Evolutionary conservation across 2,113 vertebrate species (phyloP).

Genomic region (Copsychus sechellarum): DNA sequence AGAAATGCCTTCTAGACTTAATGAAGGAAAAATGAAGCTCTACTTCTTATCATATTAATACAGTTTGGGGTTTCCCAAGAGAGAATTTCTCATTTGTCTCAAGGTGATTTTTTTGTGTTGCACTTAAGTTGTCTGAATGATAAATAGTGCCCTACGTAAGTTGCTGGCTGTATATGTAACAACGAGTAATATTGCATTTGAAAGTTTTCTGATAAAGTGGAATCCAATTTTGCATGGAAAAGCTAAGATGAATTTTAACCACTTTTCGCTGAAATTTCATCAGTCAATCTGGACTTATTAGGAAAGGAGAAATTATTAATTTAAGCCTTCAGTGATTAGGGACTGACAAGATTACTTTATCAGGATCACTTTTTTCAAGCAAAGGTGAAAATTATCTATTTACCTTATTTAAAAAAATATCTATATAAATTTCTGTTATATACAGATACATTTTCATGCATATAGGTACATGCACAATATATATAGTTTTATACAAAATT

Average conservation of each 20-base stretch:
- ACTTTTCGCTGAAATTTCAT: slow-evolving; percentile 56
- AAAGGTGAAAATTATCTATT: neutral
- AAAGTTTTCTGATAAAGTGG: slow-evolving; percentile 75
- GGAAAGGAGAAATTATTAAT: neutral
- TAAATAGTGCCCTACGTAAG: slow-evolving; percentile 73
- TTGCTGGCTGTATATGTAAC: slow-evolving; percentile 62
- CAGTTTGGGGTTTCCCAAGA: slow-evolving; percentile 65
- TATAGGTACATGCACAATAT: neutral
- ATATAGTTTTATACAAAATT: neutral
- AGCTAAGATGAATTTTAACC: slow-evolving; percentile 69
- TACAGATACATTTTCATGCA: neutral
- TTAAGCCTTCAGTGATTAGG: neutral
- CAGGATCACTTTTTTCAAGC: neutral
- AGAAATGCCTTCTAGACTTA: slow-evolving; percentile 65
- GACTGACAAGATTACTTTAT: neutral
- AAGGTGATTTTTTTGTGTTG: slow-evolving; percentile 66
- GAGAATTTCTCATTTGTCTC: slow-evolving; percentile 72
- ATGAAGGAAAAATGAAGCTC: slow-evolving; percentile 67
- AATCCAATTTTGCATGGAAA: slow-evolving; percentile 73
- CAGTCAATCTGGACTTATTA: slow-evolving; percentile 47
- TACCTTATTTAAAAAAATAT: neutral
- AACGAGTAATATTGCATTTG: slow-evolving; percentile 65
- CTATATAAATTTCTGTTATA: neutral
- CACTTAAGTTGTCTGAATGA: slow-evolving; percentile 78
- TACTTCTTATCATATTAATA: slow-evolving; percentile 74